Conservation (phyloP, 2,113 vertebrate genomes). For the Chunga burmeisteri region DNA sequence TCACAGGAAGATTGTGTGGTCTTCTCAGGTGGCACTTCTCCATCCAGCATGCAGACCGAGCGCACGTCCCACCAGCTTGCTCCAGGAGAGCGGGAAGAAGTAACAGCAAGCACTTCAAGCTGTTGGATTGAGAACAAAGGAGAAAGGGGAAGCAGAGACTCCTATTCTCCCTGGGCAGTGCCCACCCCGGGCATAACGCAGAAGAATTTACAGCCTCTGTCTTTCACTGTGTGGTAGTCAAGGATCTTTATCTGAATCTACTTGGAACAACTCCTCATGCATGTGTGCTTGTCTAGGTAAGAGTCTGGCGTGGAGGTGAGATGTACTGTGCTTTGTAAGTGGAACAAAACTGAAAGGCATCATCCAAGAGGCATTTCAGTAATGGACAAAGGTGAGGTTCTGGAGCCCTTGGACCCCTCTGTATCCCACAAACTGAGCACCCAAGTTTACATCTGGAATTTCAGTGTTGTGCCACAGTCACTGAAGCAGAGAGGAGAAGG, state of each 20-base stretch:
- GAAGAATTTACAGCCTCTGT: background rate
- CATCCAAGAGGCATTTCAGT: background rate
- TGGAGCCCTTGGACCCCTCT: background rate
- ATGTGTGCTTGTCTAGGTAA: background rate
- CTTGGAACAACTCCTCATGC: background rate
- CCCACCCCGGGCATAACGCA: background rate
- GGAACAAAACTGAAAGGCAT: background rate
- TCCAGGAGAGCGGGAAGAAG: background rate
- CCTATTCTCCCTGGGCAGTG: background rate
- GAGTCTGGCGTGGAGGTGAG: background rate
- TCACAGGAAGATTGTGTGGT: background rate
- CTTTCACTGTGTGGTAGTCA: background rate
- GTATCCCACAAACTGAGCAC: background rate
- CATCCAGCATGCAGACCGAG: background rate
- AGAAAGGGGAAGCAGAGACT: background rate
- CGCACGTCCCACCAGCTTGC: background rate
- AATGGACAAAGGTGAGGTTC: background rate
- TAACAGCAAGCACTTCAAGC: background rate
- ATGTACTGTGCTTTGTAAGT: background rate
- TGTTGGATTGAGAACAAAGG: conserved; percentile 19
- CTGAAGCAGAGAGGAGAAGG: background rate
- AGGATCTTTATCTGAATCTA: background rate
- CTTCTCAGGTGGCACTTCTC: background rate
- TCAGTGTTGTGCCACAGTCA: background rate
- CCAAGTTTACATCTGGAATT: background rate